Conservation (phyloP, 2,797 vertebrate genomes). For the Chiroxiphia lanceolata region DNA sequence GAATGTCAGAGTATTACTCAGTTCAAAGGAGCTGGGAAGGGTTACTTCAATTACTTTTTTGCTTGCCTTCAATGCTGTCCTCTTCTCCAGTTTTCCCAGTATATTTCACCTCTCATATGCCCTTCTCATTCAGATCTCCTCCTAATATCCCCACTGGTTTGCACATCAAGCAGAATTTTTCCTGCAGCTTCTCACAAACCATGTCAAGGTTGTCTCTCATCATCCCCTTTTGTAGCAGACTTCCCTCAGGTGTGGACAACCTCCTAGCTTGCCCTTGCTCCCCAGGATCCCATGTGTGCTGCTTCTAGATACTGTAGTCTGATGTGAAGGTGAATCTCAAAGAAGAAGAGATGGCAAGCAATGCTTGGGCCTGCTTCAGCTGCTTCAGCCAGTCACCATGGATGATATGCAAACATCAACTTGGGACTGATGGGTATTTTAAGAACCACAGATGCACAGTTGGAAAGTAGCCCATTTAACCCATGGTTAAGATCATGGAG, state of each 20-base stretch:
- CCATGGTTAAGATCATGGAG: background rate
- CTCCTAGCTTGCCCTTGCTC: background rate
- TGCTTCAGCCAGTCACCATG: conserved; percentile 55
- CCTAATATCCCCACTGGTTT: background rate
- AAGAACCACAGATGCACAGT: conserved; percentile 20
- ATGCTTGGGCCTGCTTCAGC: conserved; percentile 34
- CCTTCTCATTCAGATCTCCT: background rate
- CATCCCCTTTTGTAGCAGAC: background rate
- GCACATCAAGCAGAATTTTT: background rate
- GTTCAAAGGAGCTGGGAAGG: background rate
- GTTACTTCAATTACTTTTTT: background rate
- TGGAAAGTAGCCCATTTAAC: background rate
- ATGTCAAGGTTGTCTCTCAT: background rate
- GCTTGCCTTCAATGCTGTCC: background rate
- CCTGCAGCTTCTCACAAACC: background rate
- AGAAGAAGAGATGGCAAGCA: background rate
- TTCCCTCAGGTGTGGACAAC: background rate
- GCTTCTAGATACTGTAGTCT: background rate
- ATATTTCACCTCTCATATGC: background rate
- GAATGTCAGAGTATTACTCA: background rate
- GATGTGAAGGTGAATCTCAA: background rate
- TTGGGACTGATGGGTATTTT: background rate
- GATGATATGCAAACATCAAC: background rate
- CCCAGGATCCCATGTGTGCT: background rate
- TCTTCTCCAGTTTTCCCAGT: background rate